A percentile compares a stretch with the other conserved stretches of the same genome.
phyloP scores from a whole-genome alignment of 35 echinoderm and acorn worm species.

The Anneissia japonica region DNA sequence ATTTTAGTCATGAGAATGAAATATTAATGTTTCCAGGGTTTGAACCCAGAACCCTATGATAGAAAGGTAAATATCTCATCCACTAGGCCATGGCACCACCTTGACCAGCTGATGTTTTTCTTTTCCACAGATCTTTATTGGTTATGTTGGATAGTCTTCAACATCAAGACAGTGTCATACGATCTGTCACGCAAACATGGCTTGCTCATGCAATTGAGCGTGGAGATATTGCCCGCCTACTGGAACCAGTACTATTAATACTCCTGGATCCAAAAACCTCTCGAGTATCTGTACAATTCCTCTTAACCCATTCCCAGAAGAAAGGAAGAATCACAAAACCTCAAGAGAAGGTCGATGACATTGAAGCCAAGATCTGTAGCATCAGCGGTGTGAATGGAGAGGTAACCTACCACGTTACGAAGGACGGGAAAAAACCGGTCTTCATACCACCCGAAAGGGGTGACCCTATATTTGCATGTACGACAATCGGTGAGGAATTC shows the following conservation, averaged over 20 bases:
- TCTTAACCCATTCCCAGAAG: conserved; percentile 47
- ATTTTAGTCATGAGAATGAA: too few relatives aligned
- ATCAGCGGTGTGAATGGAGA: conserved; percentile 87
- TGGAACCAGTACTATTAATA: conserved; percentile 87
- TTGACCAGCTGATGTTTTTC: too few relatives aligned
- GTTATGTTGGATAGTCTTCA: conserved; percentile 88
- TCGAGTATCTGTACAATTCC: conserved; percentile 85
- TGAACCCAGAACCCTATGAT: too few relatives aligned
- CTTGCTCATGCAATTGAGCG: conserved; percentile 86
- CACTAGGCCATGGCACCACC: too few relatives aligned
- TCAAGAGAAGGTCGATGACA: conserved; percentile 37
- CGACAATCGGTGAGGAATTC: conserved; percentile 74
- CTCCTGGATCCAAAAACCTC: conserved; percentile 88
- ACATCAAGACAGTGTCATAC: conserved; percentile 78
- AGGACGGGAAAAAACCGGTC: conserved; percentile 63
- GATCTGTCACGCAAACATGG: conserved; percentile 83
- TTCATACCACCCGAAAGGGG: conserved; percentile 48
- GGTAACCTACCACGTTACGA: conserved; percentile 75
- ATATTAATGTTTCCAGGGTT: too few relatives aligned
- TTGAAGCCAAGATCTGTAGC: conserved; percentile 79
- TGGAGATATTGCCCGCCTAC: conserved; percentile 81
- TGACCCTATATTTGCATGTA: conserved; percentile 83
- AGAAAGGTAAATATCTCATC: too few relatives aligned
- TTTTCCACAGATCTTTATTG: conserved; percentile 63
- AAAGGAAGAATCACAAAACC: conserved; percentile 5